phyloP scores from a whole-genome alignment of 1,140 invertebrate genomes.

The Drosophila novamexicana region DNA sequence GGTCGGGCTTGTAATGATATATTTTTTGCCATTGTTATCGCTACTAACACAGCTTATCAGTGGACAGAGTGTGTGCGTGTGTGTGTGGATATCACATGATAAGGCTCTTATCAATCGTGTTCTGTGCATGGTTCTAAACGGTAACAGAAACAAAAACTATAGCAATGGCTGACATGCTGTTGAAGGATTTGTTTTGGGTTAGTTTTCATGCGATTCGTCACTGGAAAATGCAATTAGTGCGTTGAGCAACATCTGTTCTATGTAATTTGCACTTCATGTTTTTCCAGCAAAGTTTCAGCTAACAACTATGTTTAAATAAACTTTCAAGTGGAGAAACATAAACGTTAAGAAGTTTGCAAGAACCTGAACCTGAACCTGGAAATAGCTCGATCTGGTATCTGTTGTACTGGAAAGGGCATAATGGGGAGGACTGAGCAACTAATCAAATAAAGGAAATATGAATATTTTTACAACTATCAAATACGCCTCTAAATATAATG shows the following conservation, averaged over 20 bases:
- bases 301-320: constrained; percentile 26
- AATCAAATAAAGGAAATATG: not conserved
- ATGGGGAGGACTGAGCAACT: constrained; percentile 20
- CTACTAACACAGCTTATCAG: constrained; percentile 6
- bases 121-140: constrained; percentile 5
- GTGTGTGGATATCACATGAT: constrained; percentile 20
- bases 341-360: not conserved
- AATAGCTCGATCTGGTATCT: constrained; percentile 8
- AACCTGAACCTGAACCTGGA: not conserved
- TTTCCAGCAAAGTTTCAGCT: not conserved
- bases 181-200: constrained; percentile 6
- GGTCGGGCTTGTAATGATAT: not conserved
- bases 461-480: not conserved
- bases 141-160: constrained; percentile 1
- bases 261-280: constrained; percentile 30
- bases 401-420: constrained; percentile 23
- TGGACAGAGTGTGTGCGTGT: not conserved
- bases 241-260: constrained; percentile 6
- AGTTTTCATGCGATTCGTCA: not conserved
- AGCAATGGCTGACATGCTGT: constrained; percentile 5
- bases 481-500: not conserved
- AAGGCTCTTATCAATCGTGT: constrained; percentile 31
- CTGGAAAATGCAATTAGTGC: constrained; percentile 12
- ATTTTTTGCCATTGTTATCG: constrained; percentile 5
- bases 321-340: constrained; percentile 17